Percentiles rank a stretch among this genome's conserved stretches.
Evolutionary conservation across 35 echinoderm and acorn worm genomes (phyloP).

Genomic region (Heliocidaris tuberculata): DNA sequence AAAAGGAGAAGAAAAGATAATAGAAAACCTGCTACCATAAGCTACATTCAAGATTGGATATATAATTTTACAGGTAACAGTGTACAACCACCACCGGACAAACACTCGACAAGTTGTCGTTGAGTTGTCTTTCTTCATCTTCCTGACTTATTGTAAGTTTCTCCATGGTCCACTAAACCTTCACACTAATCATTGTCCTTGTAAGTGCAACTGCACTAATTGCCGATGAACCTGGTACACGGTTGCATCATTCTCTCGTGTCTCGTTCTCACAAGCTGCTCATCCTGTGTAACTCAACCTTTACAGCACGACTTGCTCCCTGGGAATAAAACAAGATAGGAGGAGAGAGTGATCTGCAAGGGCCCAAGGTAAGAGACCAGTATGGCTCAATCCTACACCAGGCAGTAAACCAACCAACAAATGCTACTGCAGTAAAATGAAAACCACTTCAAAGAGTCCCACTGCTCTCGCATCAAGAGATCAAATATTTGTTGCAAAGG

Average conservation of each 20-base stretch:
- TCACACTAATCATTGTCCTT: not conserved
- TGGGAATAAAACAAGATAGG: not conserved
- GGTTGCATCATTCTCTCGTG: not conserved
- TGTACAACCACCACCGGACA: not conserved
- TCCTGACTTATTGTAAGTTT: not conserved
- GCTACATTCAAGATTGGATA: not conserved
- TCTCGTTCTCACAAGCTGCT: not conserved
- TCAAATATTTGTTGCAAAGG: not conserved
- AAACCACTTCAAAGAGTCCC: not conserved
- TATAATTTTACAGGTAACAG: slow-evolving; percentile 13
- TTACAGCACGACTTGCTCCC: not conserved
- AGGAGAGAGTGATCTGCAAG: not conserved
- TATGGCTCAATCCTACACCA: not conserved
- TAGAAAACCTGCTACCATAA: slow-evolving; percentile 5
- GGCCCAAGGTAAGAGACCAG: not conserved
- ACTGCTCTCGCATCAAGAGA: not conserved
- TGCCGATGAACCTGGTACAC: not conserved
- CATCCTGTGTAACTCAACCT: not conserved
- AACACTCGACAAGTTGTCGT: not conserved
- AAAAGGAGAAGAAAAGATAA: not conserved
- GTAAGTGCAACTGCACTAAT: not conserved
- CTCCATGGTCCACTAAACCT: slow-evolving; percentile 8
- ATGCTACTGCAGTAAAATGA: not conserved
- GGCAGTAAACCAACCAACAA: not conserved
- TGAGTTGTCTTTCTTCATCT: not conserved